Evolutionary conservation across 2,113 vertebrate species (phyloP).

Genomic region (Gymnogyps californianus): DNA sequence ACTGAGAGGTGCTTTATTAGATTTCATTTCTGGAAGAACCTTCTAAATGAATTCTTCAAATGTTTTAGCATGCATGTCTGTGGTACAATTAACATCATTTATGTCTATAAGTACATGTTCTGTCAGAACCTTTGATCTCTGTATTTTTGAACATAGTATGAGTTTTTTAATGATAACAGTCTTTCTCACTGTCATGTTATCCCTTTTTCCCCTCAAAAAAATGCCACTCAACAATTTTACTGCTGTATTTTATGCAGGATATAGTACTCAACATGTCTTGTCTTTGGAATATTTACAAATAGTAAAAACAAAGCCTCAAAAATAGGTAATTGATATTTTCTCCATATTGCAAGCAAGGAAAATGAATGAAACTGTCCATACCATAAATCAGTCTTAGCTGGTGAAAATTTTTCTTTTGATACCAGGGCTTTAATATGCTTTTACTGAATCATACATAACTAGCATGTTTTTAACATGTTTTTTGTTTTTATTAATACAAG

Average conservation of each 20-base stretch:
- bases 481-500: background rate
- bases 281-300: background rate
- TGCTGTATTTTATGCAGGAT: background rate
- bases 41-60: background rate
- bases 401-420: background rate
- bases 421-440: background rate
- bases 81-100: background rate
- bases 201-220: background rate
- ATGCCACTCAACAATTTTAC: background rate
- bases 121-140: background rate
- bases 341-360: background rate
- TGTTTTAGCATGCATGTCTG: background rate
- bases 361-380: background rate
- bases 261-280: background rate
- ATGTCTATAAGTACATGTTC: background rate
- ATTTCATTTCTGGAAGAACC: background rate
- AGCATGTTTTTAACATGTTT: background rate
- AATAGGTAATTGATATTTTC: background rate
- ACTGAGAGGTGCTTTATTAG: background rate
- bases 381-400: background rate
- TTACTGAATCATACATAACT: background rate
- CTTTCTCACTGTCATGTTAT: background rate
- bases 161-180: background rate
- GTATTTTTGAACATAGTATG: background rate
- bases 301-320: background rate